Percentiles rank a stretch among this genome's conserved stretches.
phyloP scores from a whole-genome alignment of 2,888 invertebrate genomes.

The Meloe dianella region DNA sequence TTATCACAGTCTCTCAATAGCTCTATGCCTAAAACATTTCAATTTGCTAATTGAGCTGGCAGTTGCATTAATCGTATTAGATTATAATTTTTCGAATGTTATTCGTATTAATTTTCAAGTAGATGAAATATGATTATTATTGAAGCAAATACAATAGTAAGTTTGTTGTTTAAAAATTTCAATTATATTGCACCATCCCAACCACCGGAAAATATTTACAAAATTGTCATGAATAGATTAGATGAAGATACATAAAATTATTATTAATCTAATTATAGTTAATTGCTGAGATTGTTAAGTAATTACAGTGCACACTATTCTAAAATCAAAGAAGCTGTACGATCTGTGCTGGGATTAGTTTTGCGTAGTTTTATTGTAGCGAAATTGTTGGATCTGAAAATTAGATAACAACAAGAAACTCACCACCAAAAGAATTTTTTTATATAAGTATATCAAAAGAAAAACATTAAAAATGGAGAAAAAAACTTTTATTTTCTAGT shows the following conservation, averaged over 20 bases:
- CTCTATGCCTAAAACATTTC: conserved; percentile 29
- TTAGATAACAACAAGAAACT: conserved; percentile 17
- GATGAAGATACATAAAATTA: conserved; percentile 13
- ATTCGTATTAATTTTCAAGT: conserved; percentile 20
- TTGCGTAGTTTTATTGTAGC: conserved; percentile 88
- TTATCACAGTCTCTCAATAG: conserved; percentile 39
- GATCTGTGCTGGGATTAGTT: conserved; percentile 81
- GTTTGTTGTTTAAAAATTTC: conserved; percentile 44
- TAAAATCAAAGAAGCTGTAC: conserved; percentile 77
- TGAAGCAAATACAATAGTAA: conserved; percentile 53
- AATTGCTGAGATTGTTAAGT: conserved; percentile 10
- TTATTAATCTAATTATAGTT: background rate
- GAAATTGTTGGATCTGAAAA: conserved; percentile 80
- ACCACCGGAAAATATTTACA: conserved; percentile 53
- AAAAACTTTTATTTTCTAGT: conserved; percentile 55
- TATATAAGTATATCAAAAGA: too few species aligned
- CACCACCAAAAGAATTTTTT: conserved; percentile 16
- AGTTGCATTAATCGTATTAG: conserved; percentile 15
- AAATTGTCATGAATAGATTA: conserved; percentile 25
- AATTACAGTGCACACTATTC: conserved; percentile 53
- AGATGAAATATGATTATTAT: conserved; percentile 28
- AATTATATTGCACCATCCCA: conserved; percentile 59
- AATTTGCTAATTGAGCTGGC: conserved; percentile 29
- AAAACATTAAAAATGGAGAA: conserved; percentile 15
- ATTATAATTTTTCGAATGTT: conserved; percentile 10